Evolutionary conservation across 2,888 invertebrate genomes (phyloP).

Genomic region (Drosophila engyochracea): DNA sequence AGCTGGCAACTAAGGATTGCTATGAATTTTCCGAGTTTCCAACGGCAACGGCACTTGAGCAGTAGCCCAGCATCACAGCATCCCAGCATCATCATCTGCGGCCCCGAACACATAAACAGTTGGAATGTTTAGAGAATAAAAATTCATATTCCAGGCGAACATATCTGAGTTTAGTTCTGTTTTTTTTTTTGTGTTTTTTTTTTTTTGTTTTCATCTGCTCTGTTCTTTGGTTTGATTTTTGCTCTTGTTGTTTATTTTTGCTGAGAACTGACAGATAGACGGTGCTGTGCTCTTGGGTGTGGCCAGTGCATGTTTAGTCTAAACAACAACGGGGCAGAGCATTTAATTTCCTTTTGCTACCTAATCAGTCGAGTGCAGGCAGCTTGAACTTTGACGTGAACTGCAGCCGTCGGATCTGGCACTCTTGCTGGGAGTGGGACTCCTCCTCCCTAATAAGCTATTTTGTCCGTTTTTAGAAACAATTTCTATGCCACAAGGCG

Average conservation of each 20-base stretch:
- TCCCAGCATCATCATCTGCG: conserved; percentile 17
- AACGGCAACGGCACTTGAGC: conserved; percentile 54
- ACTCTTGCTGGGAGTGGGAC: conserved; percentile 23
- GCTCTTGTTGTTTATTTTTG: conserved; percentile 71
- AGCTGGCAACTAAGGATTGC: conserved; percentile 37
- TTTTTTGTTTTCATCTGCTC: conserved; percentile 11
- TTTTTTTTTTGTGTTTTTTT: background rate
- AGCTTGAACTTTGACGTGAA: conserved; percentile 78
- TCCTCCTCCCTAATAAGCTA: conserved; percentile 63
- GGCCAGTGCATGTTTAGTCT: conserved; percentile 69
- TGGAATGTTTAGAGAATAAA: conserved; percentile 74
- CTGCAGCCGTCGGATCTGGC: conserved; percentile 57
- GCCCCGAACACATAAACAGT: conserved; percentile 68
- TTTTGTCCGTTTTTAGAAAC: conserved; percentile 78
- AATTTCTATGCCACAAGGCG: conserved; percentile 63
- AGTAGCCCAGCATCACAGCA: conserved; percentile 18
- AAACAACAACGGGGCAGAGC: conserved; percentile 65
- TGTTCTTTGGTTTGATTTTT: conserved; percentile 26
- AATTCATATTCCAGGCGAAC: conserved; percentile 59
- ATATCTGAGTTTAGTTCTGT: conserved; percentile 18
- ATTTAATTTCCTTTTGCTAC: conserved; percentile 51
- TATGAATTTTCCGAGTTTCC: conserved; percentile 56
- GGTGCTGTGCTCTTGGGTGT: conserved; percentile 68
- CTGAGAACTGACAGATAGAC: conserved; percentile 63
- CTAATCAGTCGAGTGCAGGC: conserved; percentile 56